A percentile compares a stretch with the other conserved stretches of the same genome.
Conservation (phyloP, 2,113 vertebrate genomes). For the Malaclemys terrapin region DNA sequence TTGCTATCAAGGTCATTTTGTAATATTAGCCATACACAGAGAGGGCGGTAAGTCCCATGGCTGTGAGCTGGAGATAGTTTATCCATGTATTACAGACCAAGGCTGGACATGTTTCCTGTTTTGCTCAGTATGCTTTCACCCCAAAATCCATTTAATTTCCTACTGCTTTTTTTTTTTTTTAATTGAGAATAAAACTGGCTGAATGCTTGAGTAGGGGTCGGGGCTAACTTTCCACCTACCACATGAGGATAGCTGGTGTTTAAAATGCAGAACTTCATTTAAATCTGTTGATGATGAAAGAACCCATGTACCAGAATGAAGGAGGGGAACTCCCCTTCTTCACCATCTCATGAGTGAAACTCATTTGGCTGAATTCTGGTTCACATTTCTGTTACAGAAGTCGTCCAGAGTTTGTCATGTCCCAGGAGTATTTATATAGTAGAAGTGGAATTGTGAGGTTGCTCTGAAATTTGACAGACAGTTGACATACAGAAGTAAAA, state of each 20-base stretch:
- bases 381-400: background rate
- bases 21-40: background rate
- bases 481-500: constrained; percentile 41
- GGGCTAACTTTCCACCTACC: background rate
- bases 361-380: background rate
- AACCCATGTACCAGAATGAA: background rate
- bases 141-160: background rate
- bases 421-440: background rate
- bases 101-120: background rate
- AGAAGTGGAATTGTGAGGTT: constrained; percentile 13
- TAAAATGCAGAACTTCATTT: background rate
- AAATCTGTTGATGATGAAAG: background rate
- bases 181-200: rapidly evolving
- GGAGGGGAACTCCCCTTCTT: background rate
- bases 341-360: background rate
- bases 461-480: constrained; percentile 31
- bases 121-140: background rate
- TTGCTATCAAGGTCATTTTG: no score
- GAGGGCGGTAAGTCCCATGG: background rate
- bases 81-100: background rate
- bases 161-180: background rate
- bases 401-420: background rate
- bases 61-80: background rate
- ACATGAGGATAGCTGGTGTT: background rate
- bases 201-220: background rate